These are phyloP conservation scores for Cataglyphis albicans DNA, from an alignment of 2,888 invertebrate genomes.

Conservation along the genomic window DNA sequence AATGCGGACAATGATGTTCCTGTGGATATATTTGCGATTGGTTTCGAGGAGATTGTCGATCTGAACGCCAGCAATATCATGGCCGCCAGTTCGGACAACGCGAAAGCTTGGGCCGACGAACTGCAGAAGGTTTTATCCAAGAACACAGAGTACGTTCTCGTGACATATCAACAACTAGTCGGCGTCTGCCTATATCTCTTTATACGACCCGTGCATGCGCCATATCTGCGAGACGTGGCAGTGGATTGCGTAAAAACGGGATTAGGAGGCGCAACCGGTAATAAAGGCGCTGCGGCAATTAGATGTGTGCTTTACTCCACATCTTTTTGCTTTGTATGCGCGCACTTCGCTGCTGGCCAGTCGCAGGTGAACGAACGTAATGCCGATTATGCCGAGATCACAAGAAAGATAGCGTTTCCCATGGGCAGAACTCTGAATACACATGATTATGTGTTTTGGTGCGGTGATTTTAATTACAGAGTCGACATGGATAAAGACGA, in stretches of 20 bases:
- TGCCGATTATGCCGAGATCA: constrained; percentile 98
- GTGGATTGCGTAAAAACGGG: constrained; percentile 99
- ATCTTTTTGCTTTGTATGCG: constrained; percentile 98
- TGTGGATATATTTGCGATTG: constrained; percentile 98
- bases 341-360: constrained; percentile 99
- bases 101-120: constrained; percentile 97
- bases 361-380: constrained; percentile 97
- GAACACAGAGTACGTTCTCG: constrained; percentile 94
- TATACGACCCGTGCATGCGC: constrained; percentile 95
- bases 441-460: constrained; percentile 99
- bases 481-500: constrained; percentile 98
- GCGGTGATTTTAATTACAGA: constrained; percentile 99
- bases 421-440: constrained; percentile 97
- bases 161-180: constrained; percentile 97
- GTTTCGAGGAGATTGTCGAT: constrained; percentile 99
- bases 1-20: constrained; percentile 86
- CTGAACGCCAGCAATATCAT: constrained; percentile 99
- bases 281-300: constrained; percentile 98
- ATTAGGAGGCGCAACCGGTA: constrained; percentile 97
- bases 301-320: constrained; percentile 96
- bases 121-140: constrained; percentile 96
- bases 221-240: constrained; percentile 96
- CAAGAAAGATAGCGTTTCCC: constrained; percentile 95
- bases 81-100: constrained; percentile 97
- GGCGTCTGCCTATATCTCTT: constrained; percentile 99